Conservation (phyloP, 2,888 invertebrate species). For the Amphipoea oculea region DNA sequence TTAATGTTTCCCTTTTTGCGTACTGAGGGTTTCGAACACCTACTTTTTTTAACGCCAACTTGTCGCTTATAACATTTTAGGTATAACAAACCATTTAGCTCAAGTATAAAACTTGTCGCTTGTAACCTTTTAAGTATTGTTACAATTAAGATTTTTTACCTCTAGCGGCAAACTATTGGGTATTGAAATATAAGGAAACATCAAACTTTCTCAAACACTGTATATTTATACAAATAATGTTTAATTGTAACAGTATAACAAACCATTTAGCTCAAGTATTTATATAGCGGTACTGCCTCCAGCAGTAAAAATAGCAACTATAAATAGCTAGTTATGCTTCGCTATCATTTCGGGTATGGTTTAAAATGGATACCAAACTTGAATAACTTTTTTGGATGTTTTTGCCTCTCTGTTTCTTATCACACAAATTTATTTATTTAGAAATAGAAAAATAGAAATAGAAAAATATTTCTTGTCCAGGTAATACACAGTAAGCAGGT, state of each 20-base stretch:
- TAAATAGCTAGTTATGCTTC: neutral
- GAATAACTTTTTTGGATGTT: neutral
- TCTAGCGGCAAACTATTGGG: no score
- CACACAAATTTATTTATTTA: no score
- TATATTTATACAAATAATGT: no score
- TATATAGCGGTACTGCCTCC: neutral
- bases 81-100: neutral
- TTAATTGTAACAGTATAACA: no score
- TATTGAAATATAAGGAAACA: no score
- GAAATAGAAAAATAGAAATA: no score
- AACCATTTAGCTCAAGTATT: neutral
- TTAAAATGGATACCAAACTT: neutral
- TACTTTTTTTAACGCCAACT: neutral
- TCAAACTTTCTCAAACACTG: no score
- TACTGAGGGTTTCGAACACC: neutral
- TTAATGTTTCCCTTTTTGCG: constrained; percentile 9
- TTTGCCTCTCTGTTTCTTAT: neutral
- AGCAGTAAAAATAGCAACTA: neutral
- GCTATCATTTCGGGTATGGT: neutral
- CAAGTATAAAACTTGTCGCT: no score
- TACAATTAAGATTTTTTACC: no score
- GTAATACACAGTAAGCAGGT: no score
- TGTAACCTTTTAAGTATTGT: no score
- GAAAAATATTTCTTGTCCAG: no score
- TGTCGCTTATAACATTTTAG: constrained; percentile 4